Evolutionary conservation across 2,113 vertebrate genomes (phyloP).

Genomic region (Micronycteris hirsuta): DNA sequence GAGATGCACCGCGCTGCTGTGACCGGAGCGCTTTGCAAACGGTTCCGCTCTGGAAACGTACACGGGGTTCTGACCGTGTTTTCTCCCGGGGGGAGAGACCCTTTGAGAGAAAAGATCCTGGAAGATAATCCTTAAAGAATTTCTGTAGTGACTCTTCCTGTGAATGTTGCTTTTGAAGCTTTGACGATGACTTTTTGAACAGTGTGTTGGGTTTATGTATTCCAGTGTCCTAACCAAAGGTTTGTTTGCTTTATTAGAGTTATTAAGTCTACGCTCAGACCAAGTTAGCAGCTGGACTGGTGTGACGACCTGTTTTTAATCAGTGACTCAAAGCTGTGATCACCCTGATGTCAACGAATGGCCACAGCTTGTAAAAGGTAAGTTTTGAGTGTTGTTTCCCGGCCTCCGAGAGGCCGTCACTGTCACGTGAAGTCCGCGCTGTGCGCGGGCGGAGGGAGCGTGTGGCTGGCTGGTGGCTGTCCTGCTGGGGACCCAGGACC

Average conservation of each 20-base stretch:
- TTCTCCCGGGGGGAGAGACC: background rate
- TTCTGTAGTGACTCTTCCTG: background rate
- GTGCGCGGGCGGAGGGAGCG: background rate
- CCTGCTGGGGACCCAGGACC: conserved; percentile 28
- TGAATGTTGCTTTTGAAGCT: conserved; percentile 28
- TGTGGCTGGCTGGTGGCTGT: conserved; percentile 58
- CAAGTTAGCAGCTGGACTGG: conserved; percentile 79
- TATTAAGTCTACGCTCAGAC: conserved; percentile 82
- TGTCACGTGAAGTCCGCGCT: conserved; percentile 28
- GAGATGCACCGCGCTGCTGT: too few species aligned
- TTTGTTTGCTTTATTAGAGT: conserved; percentile 82
- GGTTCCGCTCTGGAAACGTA: background rate
- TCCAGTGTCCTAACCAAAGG: conserved; percentile 75
- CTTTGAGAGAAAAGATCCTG: background rate
- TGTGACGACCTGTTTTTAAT: conserved; percentile 81
- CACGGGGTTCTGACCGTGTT: background rate
- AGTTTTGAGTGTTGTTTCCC: conserved; percentile 60
- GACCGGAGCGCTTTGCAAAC: conserved; percentile 8
- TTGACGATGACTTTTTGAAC: conserved; percentile 42
- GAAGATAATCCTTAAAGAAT: background rate
- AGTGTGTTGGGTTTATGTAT: conserved; percentile 50
- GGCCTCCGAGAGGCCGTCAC: conserved; percentile 45
- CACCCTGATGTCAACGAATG: conserved; percentile 88
- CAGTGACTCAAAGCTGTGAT: conserved; percentile 85
- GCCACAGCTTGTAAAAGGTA: conserved; percentile 90